Evolutionary conservation across 2,888 invertebrate genomes (phyloP), one percentile per base, ranked within the genome.

Genomic region (Malacosoma neustria): DNA sequence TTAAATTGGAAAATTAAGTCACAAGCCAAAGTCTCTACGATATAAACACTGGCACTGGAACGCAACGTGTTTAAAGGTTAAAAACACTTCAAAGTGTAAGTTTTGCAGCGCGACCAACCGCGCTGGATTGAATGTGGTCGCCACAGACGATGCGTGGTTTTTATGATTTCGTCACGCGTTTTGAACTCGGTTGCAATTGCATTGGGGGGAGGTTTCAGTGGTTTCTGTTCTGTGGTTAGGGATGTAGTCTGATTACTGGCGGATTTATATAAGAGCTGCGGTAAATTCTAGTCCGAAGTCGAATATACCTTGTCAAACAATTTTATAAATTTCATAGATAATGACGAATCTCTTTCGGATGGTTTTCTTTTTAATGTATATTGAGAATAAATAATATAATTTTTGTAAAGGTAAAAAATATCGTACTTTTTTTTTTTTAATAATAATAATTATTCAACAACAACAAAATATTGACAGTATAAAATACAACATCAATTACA

Each of bases 81-180:
- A 41, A 36, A 47, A 48, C 52, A 51, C 63, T 50, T 51, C 41
- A 34, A 42, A 48, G 51, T 48, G 57, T 53, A 48, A 46, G 52
- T 53, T 57, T 54, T 44, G 51, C 51, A 54, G 67, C 75, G 72
- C 72, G 69, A 45, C 47, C 62, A 50, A 46, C 48, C 65, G 73
- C 73, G 71, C 65, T 55, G 52, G 55, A 46, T 49, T 52, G 64
- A 62, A 80, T 84, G 84, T 61, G 69, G 51, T 48, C 52, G 51
- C 46, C 54, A 40, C 51, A 48, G 55, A 48, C 51, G 44, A 61
- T 43, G 51, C 52, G 61, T 63, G 57, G 67, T 69, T 84, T 85
- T 75, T 85, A 85, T 82, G 51, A 84, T 80, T 80, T 79, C 80
- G 80, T 82, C 75, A 79, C 80, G 84, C 73, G 66, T 48, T 38